A percentile compares a stretch with the other conserved stretches of the same genome.
Evolutionary conservation across 1,140 invertebrate species (phyloP).

Genomic region (Metopolophium dirhodum): DNA sequence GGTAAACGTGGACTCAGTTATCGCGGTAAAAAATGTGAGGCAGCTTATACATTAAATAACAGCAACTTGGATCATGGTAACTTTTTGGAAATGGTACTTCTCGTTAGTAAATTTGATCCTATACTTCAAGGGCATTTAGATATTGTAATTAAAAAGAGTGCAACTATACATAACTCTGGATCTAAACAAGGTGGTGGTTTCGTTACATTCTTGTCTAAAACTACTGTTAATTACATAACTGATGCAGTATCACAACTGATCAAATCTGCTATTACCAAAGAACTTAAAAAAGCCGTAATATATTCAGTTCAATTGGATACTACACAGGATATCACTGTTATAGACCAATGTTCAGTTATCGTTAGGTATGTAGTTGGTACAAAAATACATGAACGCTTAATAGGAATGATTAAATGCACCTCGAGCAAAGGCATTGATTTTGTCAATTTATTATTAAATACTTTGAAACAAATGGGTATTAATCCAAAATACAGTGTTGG

Average conservation of each 20-base stretch:
- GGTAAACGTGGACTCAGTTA: constrained; percentile 27
- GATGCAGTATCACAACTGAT: background rate
- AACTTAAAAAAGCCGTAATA: constrained; percentile 41
- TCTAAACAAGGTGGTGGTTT: constrained; percentile 28
- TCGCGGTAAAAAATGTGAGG: background rate
- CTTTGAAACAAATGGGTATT: background rate
- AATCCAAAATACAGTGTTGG: constrained; percentile 50
- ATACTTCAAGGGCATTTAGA: constrained; percentile 33
- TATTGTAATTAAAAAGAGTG: constrained; percentile 13
- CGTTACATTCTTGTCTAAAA: constrained; percentile 28
- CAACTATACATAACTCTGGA: background rate
- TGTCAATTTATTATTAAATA: no score
- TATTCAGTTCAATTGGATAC: constrained; percentile 59
- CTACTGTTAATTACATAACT: constrained; percentile 6
- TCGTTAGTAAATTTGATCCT: background rate
- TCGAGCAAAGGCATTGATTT: no score
- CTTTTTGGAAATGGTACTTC: constrained; percentile 35
- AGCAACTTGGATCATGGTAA: constrained; percentile 45
- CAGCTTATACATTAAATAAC: constrained; percentile 7
- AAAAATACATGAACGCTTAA: no score
- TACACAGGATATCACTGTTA: constrained; percentile 58
- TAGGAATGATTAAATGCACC: no score
- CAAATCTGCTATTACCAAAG: constrained; percentile 1
- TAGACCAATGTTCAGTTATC: constrained; percentile 58
- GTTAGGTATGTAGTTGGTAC: no score